Conservation (phyloP, 92 coral and sea anemone genomes). For the Heliopora coerulea region DNA sequence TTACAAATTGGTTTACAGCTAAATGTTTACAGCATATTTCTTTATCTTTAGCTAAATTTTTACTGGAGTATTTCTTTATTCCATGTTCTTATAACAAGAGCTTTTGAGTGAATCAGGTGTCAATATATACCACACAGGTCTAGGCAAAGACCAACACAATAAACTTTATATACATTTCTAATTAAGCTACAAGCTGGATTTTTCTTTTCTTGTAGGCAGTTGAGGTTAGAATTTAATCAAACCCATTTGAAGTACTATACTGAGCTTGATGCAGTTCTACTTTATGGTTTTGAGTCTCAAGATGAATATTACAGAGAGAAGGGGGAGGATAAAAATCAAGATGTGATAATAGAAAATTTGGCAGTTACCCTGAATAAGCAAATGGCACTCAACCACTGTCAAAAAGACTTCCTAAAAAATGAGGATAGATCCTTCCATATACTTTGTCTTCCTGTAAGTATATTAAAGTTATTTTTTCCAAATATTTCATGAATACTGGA, state of each 20-base stretch:
- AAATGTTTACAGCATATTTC: no score
- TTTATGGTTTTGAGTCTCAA: slow-evolving; percentile 58
- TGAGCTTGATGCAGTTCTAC: slow-evolving; percentile 86
- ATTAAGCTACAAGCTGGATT: neutral
- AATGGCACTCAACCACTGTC: slow-evolving; percentile 1
- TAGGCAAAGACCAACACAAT: no score
- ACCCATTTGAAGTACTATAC: slow-evolving; percentile 84
- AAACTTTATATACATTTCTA: no score
- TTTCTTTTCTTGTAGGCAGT: slow-evolving; percentile 45
- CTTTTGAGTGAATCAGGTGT: no score
- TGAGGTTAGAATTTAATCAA: slow-evolving; percentile 92
- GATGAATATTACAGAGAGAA: neutral
- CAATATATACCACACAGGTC: no score
- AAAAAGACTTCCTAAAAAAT: slow-evolving; percentile 1
- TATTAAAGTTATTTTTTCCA: neutral
- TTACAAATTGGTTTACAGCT: no score
- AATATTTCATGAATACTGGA: no score
- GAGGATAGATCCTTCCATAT: slow-evolving; percentile 12
- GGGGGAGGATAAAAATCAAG: neutral
- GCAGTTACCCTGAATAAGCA: neutral
- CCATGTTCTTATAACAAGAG: no score
- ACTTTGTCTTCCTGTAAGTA: slow-evolving; percentile 27
- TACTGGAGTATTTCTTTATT: no score
- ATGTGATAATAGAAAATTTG: slow-evolving; percentile 6
- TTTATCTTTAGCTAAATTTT: no score